Conservation (phyloP, 2,888 invertebrate genomes). For the Hipparchia semele region DNA sequence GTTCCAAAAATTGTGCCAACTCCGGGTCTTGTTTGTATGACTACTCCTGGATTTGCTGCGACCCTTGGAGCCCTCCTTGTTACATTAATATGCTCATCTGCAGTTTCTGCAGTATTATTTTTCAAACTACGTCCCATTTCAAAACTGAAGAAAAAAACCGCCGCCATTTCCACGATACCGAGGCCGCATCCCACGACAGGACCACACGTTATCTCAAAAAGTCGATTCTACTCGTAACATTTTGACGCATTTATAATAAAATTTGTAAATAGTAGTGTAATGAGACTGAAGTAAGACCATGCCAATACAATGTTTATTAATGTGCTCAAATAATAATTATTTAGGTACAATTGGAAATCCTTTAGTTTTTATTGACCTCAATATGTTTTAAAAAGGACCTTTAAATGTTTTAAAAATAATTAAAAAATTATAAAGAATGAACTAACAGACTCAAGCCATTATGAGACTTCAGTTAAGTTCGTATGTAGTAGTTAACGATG, state of each 20-base stretch:
- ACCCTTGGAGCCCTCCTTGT: constrained; percentile 92
- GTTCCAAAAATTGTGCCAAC: constrained; percentile 84
- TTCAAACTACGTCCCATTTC: constrained; percentile 89
- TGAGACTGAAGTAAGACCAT: constrained; percentile 80
- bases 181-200: constrained; percentile 72
- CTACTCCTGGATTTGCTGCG: constrained; percentile 95
- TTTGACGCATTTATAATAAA: constrained; percentile 58
- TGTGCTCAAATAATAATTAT: constrained; percentile 63
- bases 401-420: neutral
- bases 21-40: constrained; percentile 94
- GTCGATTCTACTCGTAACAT: constrained; percentile 87
- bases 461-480: constrained; percentile 53
- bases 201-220: constrained; percentile 81
- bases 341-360: constrained; percentile 32
- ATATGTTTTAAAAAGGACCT: neutral
- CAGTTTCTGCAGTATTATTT: constrained; percentile 93
- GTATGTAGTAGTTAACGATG: constrained; percentile 5
- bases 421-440: constrained; percentile 21
- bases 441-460: constrained; percentile 31
- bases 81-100: constrained; percentile 92
- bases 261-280: constrained; percentile 82
- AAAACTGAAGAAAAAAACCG: constrained; percentile 80
- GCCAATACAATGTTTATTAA: constrained; percentile 64
- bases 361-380: constrained; percentile 25
- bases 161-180: constrained; percentile 73